Evolutionary conservation across 2,113 vertebrate genomes (phyloP).

Genomic region (Indicator indicator): DNA sequence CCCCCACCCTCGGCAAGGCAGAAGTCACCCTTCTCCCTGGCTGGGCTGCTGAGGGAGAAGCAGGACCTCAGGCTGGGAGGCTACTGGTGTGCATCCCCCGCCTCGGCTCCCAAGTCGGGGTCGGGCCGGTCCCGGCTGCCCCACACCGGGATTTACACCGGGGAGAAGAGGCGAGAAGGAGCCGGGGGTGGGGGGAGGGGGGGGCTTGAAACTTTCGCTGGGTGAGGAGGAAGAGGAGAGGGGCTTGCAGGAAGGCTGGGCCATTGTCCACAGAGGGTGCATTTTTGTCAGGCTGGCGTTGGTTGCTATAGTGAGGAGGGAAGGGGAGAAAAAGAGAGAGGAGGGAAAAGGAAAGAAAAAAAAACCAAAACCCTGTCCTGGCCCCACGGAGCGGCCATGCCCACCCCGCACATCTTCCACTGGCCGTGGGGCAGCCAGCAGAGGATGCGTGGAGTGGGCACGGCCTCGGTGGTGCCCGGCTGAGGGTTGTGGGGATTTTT

Average conservation of each 20-base stretch:
- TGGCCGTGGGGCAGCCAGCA: background rate
- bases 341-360: background rate
- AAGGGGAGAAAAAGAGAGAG: conserved; percentile 64
- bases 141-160: background rate
- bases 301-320: conserved; percentile 95
- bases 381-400: background rate
- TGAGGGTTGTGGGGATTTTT: background rate
- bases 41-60: background rate
- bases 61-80: background rate
- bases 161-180: background rate
- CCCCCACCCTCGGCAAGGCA: background rate
- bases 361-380: background rate
- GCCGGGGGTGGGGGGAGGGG: background rate
- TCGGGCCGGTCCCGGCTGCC: background rate
- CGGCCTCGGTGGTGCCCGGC: background rate
- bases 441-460: background rate
- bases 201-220: conserved; percentile 32
- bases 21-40: background rate
- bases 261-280: conserved; percentile 93
- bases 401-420: background rate
- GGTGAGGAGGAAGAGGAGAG: conserved; percentile 67
- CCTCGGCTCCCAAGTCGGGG: background rate
- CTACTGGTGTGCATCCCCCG: background rate
- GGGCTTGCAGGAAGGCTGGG: conserved; percentile 80
- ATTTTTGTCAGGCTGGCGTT: conserved; percentile 90